Percentiles rank a stretch among this genome's conserved stretches.
phyloP scores from a whole-genome alignment of 2,888 invertebrate species.

The Temnothorax ravouxi region DNA sequence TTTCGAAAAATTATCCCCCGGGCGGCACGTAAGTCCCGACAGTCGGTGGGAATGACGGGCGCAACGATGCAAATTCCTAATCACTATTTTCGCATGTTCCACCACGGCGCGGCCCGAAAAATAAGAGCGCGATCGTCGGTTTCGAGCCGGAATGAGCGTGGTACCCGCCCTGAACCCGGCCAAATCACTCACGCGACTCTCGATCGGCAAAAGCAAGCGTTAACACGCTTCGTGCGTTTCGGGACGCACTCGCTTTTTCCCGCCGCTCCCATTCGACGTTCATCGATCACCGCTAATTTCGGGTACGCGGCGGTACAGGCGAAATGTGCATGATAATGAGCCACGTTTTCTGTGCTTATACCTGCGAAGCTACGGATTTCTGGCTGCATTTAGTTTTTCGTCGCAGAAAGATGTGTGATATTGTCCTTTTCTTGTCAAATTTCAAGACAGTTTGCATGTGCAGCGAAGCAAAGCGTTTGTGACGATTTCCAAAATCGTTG shows the following conservation, averaged over 20 bases:
- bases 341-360: background rate
- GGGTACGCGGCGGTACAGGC: conserved; percentile 2
- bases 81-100: conserved; percentile 70
- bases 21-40: conserved; percentile 48
- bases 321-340: conserved; percentile 25
- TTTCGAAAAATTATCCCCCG: conserved; percentile 59
- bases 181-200: conserved; percentile 56
- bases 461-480: background rate
- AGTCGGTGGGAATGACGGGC: conserved; percentile 79
- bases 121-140: conserved; percentile 50
- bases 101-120: conserved; percentile 32
- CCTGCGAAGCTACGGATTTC: background rate
- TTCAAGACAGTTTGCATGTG: background rate
- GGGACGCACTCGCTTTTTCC: conserved; percentile 32
- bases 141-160: conserved; percentile 36
- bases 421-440: background rate
- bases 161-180: conserved; percentile 47
- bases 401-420: background rate
- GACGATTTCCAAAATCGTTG: background rate
- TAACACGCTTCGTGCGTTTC: conserved; percentile 47
- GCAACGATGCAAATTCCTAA: conserved; percentile 79
- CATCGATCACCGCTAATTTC: conserved; percentile 52
- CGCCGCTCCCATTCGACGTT: conserved; percentile 42
- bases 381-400: background rate
- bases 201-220: conserved; percentile 35